These are phyloP conservation scores for Dastarcus helophoroides DNA, from an alignment of 2,888 invertebrate genomes.

Conservation along the genomic window DNA sequence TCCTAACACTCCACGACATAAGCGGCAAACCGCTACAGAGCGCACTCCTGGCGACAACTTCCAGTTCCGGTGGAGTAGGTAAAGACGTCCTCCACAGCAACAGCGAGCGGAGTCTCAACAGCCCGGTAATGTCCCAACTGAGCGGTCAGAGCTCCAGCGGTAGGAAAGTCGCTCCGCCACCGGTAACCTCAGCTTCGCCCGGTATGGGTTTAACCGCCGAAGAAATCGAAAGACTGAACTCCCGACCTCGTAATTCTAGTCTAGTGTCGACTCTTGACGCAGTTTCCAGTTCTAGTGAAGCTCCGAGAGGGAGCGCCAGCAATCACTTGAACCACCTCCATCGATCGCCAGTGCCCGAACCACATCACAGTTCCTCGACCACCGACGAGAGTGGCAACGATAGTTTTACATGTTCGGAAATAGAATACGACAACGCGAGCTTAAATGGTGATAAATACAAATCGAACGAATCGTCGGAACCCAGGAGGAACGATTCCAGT, in stretches of 20 bases:
- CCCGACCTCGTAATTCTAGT: constrained; percentile 78
- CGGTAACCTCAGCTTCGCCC: constrained; percentile 55
- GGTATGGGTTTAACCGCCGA: constrained; percentile 83
- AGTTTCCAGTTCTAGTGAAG: constrained; percentile 83
- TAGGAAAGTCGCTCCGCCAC: constrained; percentile 57
- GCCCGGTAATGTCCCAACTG: constrained; percentile 84
- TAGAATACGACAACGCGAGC: constrained; percentile 89
- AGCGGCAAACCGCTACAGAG: constrained; percentile 87
- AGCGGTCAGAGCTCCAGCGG: constrained; percentile 79
- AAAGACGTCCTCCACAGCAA: constrained; percentile 84
- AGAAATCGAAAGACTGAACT: constrained; percentile 84
- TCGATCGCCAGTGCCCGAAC: constrained; percentile 56
- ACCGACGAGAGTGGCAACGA: constrained; percentile 93
- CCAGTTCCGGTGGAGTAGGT: constrained; percentile 77
- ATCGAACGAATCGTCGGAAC: constrained; percentile 29
- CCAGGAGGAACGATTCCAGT: constrained; percentile 29
- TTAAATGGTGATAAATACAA: constrained; percentile 64
- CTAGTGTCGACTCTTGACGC: constrained; percentile 86
- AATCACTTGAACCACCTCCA: constrained; percentile 59
- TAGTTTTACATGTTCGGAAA: constrained; percentile 96
- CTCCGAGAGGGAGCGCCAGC: constrained; percentile 57
- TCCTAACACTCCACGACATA: constrained; percentile 85
- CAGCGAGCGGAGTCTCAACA: constrained; percentile 83
- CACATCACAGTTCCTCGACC: constrained; percentile 66
- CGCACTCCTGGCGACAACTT: constrained; percentile 78